Conservation (phyloP, 2,113 vertebrate species). For the Zosterops hypoxanthus region DNA sequence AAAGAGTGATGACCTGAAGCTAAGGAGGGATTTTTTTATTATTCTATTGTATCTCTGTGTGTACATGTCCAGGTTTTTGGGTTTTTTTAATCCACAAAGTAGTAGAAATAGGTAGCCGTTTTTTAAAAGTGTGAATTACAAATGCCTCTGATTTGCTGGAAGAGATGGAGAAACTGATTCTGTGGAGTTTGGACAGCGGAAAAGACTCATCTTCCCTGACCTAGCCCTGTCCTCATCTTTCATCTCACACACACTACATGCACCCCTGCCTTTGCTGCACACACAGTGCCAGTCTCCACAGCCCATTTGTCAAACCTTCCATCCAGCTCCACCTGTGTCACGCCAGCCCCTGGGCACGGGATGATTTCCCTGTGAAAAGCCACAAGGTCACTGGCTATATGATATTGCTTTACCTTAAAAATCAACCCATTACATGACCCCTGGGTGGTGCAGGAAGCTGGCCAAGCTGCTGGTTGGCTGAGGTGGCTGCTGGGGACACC, state of each 20-base stretch:
- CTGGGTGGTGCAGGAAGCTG: not conserved
- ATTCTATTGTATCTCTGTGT: not conserved
- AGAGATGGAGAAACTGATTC: not conserved
- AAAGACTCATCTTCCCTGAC: conserved; percentile 29
- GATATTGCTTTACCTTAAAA: not conserved
- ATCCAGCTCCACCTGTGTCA: not conserved
- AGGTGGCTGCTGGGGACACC: not conserved
- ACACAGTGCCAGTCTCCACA: not conserved
- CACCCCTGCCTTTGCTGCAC: not conserved
- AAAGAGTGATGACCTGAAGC: conserved; percentile 22
- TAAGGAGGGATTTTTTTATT: not conserved
- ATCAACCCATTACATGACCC: not conserved
- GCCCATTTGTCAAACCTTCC: conserved; percentile 31
- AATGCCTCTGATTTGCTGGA: not conserved
- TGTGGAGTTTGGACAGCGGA: not conserved
- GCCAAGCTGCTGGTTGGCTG: not conserved
- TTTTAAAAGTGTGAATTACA: not conserved
- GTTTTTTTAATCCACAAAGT: not conserved
- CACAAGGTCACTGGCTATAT: not conserved
- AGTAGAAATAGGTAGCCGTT: not conserved
- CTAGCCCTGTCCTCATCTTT: conserved; percentile 48
- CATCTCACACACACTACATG: not conserved
- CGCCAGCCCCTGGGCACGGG: not conserved
- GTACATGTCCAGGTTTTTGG: not conserved
- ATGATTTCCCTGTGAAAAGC: not conserved